Base-by-base conservation (phyloP, 2,888 invertebrate genomes). In the Idaea aversata region DNA sequence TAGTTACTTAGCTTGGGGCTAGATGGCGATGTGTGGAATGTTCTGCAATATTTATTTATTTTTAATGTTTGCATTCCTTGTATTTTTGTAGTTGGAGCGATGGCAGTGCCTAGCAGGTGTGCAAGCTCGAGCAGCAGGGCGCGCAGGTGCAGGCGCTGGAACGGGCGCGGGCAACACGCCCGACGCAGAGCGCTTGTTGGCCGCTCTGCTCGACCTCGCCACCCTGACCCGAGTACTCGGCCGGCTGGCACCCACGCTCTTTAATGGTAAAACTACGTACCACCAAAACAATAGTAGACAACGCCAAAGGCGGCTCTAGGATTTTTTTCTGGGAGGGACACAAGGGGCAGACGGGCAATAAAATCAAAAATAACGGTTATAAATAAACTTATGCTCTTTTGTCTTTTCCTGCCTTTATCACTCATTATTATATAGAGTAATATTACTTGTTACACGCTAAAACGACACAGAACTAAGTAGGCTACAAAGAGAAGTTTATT, bases 101-200 rank as follows among this genome's bases (percentile, higher is more conserved):
- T 93, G 92, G 92, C 92, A 91, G 77, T 86, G 91, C 65, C 76
- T 93, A 68, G 90, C 86, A 70, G 92, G 88, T 5, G 92, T 92
- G 72, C 89, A 91, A 82, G 88, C 89, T 68, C 88, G 91, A 0
- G 87, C 88, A 47, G 84, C 85, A 57, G 78, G 79, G 1, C 84
- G 89, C 13, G 77, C 68, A 58, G 66, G 61, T 68, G 88, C 83
- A 68, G 90, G 87, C 3, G 89, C 88, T 70, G 88, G 85, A 83
- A 69, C 85, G 88, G 13, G 87, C 70, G 72, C 64, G 38, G 71
- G 70, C 63, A 64, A 75, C 35, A 79, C 72, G 72, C 75, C 69
- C 16, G 74, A 78, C 63, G 81, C 78, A 57, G 91, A 91, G 75
- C 84, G 91, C 0, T 79, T 92, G 76, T 81, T 91, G 70, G 91